Base-by-base conservation (phyloP, 2,113 vertebrate species). In the Saguinus midas region DNA sequence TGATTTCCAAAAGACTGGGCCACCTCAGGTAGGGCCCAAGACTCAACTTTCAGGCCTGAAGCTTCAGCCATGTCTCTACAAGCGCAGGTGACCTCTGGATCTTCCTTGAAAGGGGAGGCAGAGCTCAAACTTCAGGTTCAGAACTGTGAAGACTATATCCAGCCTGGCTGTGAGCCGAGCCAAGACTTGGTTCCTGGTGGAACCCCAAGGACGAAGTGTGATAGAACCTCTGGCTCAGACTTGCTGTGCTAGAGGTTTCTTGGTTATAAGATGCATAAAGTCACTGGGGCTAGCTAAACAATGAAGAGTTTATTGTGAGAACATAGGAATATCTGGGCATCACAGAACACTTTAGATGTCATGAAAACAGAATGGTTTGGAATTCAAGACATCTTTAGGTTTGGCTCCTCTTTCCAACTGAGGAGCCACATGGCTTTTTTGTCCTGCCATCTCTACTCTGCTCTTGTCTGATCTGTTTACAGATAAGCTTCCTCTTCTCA, bases 21-120 rank as follows among this genome's bases (percentile, higher is more conserved):
- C 97, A 0, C 96, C 97, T 96, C 96, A 40, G 17, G 87, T 98
- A 11, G 94, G 96, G 5, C 96, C 98, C 37, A 96, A 96, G 13
- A 97, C 96, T 43, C 98, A 98, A 75, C 98, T 98, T 23, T 96
- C 96, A 7, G 98, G 98, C 43, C 98, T 99, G 79, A 97, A 98
- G 91, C 98, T 99, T 94, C 99, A 97, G 86, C 99, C 99, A 0
- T 99, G 99, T 97, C 79, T 99, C 43, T 99, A 99, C 97, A 99
- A 99, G 98, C 99, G 99, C 91, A 98, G 99, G 95, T 99, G 99
- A 99, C 64, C 50, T 83, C 8, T 95, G 95, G 9, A 81, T 11
- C 8, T 55, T 43, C 48, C 50, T 35, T 83, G 64, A n/a, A 87
- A 52, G 7, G 18, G 58, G 81, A 85, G 6, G 58, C 86, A 55